Evolutionary conservation across 2,888 invertebrate genomes (phyloP), one percentile per base, ranked within the genome.

Genomic region (Melanophora roralis): DNA sequence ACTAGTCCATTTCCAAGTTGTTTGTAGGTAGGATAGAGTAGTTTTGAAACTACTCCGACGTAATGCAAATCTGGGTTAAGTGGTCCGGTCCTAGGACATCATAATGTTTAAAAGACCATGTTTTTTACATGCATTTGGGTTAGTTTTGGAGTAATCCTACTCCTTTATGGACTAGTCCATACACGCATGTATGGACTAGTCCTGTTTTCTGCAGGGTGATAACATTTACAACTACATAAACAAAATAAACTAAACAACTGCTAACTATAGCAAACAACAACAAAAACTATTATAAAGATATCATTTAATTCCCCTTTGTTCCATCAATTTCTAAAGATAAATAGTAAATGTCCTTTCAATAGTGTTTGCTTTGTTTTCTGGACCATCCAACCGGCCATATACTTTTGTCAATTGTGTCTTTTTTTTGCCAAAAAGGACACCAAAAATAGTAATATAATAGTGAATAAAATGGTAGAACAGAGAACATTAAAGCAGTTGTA

Each of bases 251-350:
- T 40, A 49, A 64, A 55, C 49, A 65, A 65, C 32, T 65, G 64
- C 38, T 57, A 55, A 38, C 45, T 55, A 27, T 19, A n/a, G 34
- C 38, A 53, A 73, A 51, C 32, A 49, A 40, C n/a, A 73, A 49
- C 3, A 27, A n/a, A 38, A 38, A 12, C 21, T 6, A n/a, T 57
- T 49, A 19, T 23, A 68, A 16, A 68, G 57, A 74, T 69, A 68
- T 74, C 73, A 64, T 74, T 55, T 68, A 34, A 49, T 64, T 64
- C 9, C 43, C 43, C 68, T 78, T 73, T 78, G 64, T 73, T 51
- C 53, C 47, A 53, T 38, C 40, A 57, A 64, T 57, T 68, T 57
- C 23, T 59, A 69, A 19, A 43, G 55, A 64, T 57, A 36, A 9
- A 2, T 32, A 57, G 36, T n/a, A n/a, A n/a, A 72, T 53, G 67